Conservation (phyloP, 2,113 vertebrate genomes). For the Electrona antarctica region DNA sequence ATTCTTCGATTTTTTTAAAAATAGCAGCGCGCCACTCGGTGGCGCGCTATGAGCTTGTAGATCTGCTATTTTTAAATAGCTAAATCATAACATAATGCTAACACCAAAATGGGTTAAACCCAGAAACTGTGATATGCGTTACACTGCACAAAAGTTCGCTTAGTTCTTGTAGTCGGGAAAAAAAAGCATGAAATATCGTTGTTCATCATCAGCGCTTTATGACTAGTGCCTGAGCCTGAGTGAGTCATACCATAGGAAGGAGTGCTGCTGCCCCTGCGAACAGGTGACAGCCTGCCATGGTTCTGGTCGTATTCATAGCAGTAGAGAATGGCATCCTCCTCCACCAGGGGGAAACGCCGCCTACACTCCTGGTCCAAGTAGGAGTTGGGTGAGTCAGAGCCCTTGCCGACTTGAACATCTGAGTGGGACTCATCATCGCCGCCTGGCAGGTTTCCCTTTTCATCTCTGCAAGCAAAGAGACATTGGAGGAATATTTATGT, state of each 20-base stretch:
- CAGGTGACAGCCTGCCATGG: constrained; percentile 81
- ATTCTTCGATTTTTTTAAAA: no score
- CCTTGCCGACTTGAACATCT: constrained; percentile 86
- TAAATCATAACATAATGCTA: no score
- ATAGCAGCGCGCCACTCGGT: no score
- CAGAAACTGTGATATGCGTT: no score
- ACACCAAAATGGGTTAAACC: no score
- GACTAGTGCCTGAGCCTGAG: no score
- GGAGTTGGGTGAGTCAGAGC: constrained; percentile 97
- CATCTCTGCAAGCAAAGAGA: constrained; percentile 81
- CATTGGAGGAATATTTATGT: constrained; percentile 5
- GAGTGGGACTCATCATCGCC: constrained; percentile 81
- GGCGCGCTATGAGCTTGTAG: no score
- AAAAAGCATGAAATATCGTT: no score
- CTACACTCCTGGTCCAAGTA: constrained; percentile 97
- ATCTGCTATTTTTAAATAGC: no score
- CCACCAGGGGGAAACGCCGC: constrained; percentile 90
- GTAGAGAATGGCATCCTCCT: constrained; percentile 94
- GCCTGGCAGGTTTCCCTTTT: constrained; percentile 86
- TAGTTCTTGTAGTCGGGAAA: no score
- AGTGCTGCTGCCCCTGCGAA: constrained; percentile 92
- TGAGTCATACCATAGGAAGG: constrained; percentile 89
- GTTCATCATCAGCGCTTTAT: no score
- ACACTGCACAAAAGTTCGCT: no score
- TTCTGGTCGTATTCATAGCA: constrained; percentile 98